Conservation (phyloP, 2,797 vertebrate genomes). For the Arrhamphus sclerolepis region DNA sequence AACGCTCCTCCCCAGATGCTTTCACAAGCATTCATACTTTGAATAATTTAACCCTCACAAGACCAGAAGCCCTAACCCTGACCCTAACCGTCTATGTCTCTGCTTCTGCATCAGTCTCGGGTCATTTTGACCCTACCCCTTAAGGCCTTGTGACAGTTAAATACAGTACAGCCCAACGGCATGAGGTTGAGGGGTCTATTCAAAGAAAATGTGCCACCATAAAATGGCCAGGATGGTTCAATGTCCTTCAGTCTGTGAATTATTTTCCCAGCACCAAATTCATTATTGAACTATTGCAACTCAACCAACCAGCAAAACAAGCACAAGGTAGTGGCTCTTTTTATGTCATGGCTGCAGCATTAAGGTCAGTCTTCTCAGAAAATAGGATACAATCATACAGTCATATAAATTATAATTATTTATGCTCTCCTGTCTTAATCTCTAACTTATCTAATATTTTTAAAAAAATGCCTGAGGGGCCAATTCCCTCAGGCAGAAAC, state of each 20-base stretch:
- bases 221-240: constrained; percentile 50
- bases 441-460: too few species aligned
- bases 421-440: too few species aligned
- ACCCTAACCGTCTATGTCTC: too few species aligned
- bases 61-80: too few species aligned
- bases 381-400: background rate
- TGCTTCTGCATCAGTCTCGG: too few species aligned
- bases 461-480: too few species aligned
- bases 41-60: constrained; percentile 4
- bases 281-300: constrained; percentile 30
- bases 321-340: constrained; percentile 1
- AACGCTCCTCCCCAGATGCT: too few species aligned
- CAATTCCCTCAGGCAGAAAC: too few species aligned
- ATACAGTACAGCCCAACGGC: constrained; percentile 27
- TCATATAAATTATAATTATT: background rate
- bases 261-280: constrained; percentile 52
- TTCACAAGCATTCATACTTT: too few species aligned
- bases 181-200: constrained; percentile 40
- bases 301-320: constrained; percentile 46
- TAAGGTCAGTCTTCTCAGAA: background rate
- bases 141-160: too few species aligned
- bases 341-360: constrained; percentile 8
- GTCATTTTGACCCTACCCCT: too few species aligned
- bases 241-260: constrained; percentile 37
- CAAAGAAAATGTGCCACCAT: constrained; percentile 49